phyloP scores from a whole-genome alignment of 2,888 invertebrate genomes.

The Drosophila dives region DNA sequence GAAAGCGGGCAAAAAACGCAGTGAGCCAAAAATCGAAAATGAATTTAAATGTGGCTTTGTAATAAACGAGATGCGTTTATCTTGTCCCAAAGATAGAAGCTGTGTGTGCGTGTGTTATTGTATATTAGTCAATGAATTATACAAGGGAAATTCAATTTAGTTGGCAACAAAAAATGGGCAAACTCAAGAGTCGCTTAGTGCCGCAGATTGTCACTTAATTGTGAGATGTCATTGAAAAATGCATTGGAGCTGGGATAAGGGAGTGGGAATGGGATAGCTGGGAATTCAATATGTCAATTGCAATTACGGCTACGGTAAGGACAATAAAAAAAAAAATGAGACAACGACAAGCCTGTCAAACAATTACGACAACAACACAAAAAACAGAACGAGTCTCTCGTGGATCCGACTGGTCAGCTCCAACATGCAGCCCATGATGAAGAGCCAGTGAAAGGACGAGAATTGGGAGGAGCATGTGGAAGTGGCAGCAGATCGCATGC shows the following conservation, averaged over 20 bases:
- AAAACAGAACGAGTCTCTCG: constrained; percentile 50
- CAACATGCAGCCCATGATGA: constrained; percentile 32
- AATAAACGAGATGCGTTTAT: constrained; percentile 69
- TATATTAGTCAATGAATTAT: constrained; percentile 66
- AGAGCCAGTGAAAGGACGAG: constrained; percentile 9
- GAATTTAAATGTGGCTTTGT: constrained; percentile 74
- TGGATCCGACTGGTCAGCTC: constrained; percentile 41
- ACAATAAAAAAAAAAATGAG: constrained; percentile 17
- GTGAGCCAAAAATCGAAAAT: constrained; percentile 71
- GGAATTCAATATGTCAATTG: constrained; percentile 68
- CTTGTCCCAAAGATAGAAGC: constrained; percentile 16
- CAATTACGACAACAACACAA: constrained; percentile 63
- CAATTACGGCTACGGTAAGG: constrained; percentile 62
- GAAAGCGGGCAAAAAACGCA: constrained; percentile 23
- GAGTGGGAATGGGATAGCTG: constrained; percentile 35
- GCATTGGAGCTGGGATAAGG: not conserved
- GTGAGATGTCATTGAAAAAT: constrained; percentile 42
- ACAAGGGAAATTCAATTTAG: constrained; percentile 67
- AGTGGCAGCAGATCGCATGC: constrained; percentile 40
- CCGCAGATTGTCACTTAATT: constrained; percentile 69
- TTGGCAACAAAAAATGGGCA: constrained; percentile 43
- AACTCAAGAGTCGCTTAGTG: constrained; percentile 40
- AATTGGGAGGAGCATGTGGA: not conserved
- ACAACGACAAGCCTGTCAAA: constrained; percentile 71
- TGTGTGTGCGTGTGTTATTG: constrained; percentile 16